These are phyloP conservation scores for Idris sp. DNA, from an alignment of 1,140 invertebrate genomes.

Conservation along the genomic window DNA sequence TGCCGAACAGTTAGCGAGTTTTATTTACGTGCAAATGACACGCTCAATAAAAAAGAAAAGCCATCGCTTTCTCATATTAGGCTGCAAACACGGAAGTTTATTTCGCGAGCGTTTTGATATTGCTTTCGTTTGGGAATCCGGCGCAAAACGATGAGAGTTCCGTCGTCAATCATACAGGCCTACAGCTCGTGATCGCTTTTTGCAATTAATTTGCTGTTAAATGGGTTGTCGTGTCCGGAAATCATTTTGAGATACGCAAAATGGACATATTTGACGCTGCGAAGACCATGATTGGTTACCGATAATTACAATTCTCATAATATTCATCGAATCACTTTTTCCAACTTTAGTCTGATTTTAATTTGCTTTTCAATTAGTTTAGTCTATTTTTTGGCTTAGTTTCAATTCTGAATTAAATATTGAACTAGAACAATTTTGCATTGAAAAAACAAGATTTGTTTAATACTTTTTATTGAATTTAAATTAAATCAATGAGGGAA, in stretches of 20 bases:
- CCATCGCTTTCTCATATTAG: conserved; percentile 15
- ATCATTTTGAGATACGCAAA: conserved; percentile 57
- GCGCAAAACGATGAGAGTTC: conserved; percentile 1
- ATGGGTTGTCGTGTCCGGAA: conserved; percentile 66
- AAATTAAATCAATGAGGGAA: too few species aligned
- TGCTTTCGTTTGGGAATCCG: conserved; percentile 9
- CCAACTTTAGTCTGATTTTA: conserved; percentile 9
- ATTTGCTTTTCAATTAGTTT: too few species aligned
- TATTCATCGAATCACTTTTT: conserved; percentile 21
- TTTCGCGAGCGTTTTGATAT: conserved; percentile 22
- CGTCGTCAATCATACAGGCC: conserved; percentile 16
- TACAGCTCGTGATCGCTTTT: conserved; percentile 38
- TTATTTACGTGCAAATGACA: conserved; percentile 21
- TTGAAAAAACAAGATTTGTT: too few species aligned
- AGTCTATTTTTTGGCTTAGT: too few species aligned
- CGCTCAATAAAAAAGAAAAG: conserved; percentile 13
- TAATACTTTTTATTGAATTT: too few species aligned
- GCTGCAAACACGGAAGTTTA: conserved; percentile 22
- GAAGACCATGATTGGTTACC: too few species aligned
- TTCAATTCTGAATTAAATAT: too few species aligned
- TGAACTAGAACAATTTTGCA: too few species aligned
- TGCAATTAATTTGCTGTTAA: conserved; percentile 68
- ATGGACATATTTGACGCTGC: conserved; percentile 25
- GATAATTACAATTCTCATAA: too few species aligned
- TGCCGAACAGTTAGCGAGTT: not conserved